Evolutionary conservation across 2,797 vertebrate species (phyloP).

Genomic region (Sylvilagus floridanus): DNA sequence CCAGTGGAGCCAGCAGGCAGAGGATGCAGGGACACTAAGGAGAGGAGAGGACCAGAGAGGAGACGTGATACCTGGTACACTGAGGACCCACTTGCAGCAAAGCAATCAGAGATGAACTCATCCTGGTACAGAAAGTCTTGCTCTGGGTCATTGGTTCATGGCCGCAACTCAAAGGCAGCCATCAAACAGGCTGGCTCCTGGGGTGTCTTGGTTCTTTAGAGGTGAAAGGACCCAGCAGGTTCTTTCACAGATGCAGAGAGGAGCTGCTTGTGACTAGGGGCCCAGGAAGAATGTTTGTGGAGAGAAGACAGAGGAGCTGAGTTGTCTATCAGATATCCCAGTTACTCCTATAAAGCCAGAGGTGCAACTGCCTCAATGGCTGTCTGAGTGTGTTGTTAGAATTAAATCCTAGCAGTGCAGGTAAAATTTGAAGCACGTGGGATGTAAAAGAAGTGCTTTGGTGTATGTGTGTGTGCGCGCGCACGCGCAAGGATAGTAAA

Average conservation of each 20-base stretch:
- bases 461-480: rapidly evolving
- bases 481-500: rapidly evolving
- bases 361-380: neutral
- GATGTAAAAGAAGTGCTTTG: neutral
- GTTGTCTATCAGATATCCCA: neutral
- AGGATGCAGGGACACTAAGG: neutral
- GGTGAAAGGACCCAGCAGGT: too few species aligned
- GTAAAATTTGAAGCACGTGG: neutral
- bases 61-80: neutral
- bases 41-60: neutral
- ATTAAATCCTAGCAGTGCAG: neutral
- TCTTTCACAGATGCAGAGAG: neutral
- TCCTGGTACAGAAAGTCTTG: neutral
- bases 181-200: neutral
- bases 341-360: neutral
- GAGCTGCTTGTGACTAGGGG: neutral
- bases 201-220: neutral
- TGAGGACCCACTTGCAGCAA: neutral
- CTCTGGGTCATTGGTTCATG: neutral
- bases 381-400: neutral
- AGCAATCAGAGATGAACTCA: neutral
- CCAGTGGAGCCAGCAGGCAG: neutral
- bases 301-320: neutral
- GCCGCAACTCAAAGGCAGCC: neutral
- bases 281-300: neutral